phyloP scores from a whole-genome alignment of 2,888 invertebrate species.

The Caenorhabditis japonica region DNA sequence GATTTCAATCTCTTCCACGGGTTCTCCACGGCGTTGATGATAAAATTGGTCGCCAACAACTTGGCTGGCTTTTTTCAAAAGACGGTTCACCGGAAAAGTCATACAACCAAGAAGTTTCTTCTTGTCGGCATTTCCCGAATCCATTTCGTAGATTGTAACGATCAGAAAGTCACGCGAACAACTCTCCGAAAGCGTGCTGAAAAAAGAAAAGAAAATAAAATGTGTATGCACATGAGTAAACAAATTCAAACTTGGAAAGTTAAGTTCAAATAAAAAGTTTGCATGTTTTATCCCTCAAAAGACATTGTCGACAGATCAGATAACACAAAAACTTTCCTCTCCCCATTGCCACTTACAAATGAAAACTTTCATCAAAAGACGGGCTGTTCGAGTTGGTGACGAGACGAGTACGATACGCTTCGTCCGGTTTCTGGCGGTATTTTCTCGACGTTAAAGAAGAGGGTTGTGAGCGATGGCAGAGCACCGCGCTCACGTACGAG shows the following conservation, averaged over 20 bases:
- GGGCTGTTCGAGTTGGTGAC: constrained; percentile 58
- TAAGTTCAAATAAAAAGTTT: not conserved
- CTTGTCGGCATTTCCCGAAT: constrained; percentile 28
- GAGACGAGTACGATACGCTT: constrained; percentile 52
- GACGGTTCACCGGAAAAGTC: constrained; percentile 66
- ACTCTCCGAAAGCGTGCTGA: constrained; percentile 49
- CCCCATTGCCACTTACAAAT: constrained; percentile 51
- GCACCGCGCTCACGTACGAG: constrained; percentile 46
- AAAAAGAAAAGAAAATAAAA: constrained; percentile 13
- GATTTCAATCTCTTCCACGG: constrained; percentile 53
- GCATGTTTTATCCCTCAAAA: not conserved
- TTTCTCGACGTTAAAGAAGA: constrained; percentile 1
- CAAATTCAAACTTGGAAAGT: no score
- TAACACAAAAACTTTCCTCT: constrained; percentile 9
- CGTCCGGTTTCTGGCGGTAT: constrained; percentile 14
- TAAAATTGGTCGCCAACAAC: constrained; percentile 29
- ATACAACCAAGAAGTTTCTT: constrained; percentile 68
- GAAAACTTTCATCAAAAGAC: constrained; percentile 59
- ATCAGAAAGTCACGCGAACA: constrained; percentile 51
- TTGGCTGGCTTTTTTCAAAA: constrained; percentile 55
- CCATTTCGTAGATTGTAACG: constrained; percentile 56
- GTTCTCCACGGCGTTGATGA: constrained; percentile 11
- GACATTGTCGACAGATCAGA: constrained; percentile 15
- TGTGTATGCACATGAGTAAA: not conserved
- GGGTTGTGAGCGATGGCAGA: constrained; percentile 10